These are phyloP conservation scores for Pentalonia nigronervosa DNA, from an alignment of 1,140 invertebrate genomes.

Conservation along the genomic window DNA sequence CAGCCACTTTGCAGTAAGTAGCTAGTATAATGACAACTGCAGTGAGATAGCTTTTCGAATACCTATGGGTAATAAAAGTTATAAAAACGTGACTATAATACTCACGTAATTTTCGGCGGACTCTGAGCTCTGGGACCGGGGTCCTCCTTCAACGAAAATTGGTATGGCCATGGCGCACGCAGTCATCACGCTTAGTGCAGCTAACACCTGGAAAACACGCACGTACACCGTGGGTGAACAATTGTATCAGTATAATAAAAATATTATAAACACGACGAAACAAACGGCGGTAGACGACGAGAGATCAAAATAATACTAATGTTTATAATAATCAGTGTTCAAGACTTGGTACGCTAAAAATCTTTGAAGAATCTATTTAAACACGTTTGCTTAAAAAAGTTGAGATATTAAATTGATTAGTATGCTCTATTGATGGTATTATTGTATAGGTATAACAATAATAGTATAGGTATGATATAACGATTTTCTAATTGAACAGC, in stretches of 20 bases:
- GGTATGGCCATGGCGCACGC: slow-evolving; percentile 34
- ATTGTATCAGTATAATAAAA: background rate
- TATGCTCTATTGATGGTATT: no score
- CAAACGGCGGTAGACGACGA: background rate
- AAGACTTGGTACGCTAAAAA: background rate
- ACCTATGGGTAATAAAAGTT: background rate
- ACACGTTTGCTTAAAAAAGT: background rate
- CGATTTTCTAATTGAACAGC: background rate
- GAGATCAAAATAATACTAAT: background rate
- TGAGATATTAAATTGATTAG: background rate
- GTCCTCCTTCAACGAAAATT: slow-evolving; percentile 50
- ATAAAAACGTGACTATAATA: background rate
- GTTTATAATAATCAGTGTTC: background rate
- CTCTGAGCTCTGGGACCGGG: background rate
- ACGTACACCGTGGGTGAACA: background rate
- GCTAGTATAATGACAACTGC: background rate
- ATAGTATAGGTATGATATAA: background rate
- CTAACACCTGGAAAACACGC: slow-evolving; percentile 1
- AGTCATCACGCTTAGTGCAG: background rate
- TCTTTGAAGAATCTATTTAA: background rate
- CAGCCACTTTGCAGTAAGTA: background rate
- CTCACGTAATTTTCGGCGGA: slow-evolving; percentile 40
- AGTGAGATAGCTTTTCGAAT: background rate
- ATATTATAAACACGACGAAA: background rate
- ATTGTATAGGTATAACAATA: no score